Percentiles rank a stretch among this genome's conserved stretches.
Evolutionary conservation across 2,797 vertebrate genomes (phyloP).

Genomic region (Taeniopygia guttata): DNA sequence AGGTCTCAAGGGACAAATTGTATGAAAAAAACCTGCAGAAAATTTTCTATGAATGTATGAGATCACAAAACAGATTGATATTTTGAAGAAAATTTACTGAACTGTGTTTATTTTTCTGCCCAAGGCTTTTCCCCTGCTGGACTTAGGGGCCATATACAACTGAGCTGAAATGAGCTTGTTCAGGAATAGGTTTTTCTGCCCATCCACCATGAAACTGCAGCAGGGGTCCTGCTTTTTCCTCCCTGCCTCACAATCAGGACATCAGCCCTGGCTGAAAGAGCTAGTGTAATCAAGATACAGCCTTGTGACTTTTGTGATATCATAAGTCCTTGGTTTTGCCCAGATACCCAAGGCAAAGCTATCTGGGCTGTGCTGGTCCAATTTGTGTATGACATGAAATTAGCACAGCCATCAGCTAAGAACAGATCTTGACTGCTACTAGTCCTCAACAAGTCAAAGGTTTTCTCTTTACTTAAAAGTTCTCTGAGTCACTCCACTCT

Average conservation of each 20-base stretch:
- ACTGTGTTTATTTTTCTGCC: neutral
- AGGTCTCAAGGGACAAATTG: neutral
- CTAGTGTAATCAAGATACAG: neutral
- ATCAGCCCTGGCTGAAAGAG: neutral
- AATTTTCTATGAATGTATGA: neutral
- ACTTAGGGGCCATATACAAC: neutral
- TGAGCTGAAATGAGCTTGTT: rapidly evolving
- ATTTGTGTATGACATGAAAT: rapidly evolving
- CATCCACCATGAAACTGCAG: neutral
- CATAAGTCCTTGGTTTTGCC: neutral
- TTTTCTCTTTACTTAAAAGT: neutral
- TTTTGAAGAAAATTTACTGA: neutral
- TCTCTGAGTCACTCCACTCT: neutral
- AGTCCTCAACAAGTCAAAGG: neutral
- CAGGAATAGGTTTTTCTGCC: neutral
- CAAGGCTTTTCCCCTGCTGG: neutral
- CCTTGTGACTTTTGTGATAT: neutral
- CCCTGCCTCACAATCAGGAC: neutral
- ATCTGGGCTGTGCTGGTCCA: neutral
- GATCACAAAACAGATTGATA: neutral
- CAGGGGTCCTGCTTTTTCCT: neutral
- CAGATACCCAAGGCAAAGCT: neutral
- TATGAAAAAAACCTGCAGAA: neutral
- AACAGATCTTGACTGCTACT: neutral
- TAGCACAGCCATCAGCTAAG: neutral